Base-by-base conservation (phyloP, 2,888 invertebrate genomes). In the Eupithecia subumbrata region DNA sequence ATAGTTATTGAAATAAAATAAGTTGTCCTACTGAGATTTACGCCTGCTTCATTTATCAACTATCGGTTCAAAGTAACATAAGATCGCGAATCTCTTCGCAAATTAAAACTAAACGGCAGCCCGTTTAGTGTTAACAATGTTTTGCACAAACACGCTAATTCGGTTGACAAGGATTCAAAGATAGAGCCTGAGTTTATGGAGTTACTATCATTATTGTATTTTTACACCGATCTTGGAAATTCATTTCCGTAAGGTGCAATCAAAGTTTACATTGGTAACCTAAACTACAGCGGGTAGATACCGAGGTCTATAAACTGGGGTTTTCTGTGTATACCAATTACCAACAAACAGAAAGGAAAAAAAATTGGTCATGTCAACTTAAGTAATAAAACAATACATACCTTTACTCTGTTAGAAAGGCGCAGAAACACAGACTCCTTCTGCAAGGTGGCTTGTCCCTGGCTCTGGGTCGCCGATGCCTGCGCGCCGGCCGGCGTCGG, bases 351-450 rank as follows among this genome's bases (percentile, higher is more conserved):
- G 5, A 48, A 18, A 48, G 11, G 11, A 48, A 63, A 63, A 34
- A 18, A 34, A 34, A 18, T 7, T 64, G 14, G 1, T 7, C 5
- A 34, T 30, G 60, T 25, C 14, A 25, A 14, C 25, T 56, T 22
- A 11, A 22, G 22, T 22, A 1, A 25, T 9, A 60, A 60, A 25
- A 60, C 0, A 14, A 60, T 80, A 85, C 92, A 88, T 87, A 98
- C 98, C 96, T 98, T 99, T 75, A 99, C 98, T 87, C 99, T 96
- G 91, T 99, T 99, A 76, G 98, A 98, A 76, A 99, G 96, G 82
- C 99, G 96, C 87, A 99, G 96, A 89, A 99, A 98, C n/a, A 99
- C 98, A 12, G 98, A 98, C 91, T 99, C 99, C 84, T 98, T 98
- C 86, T 98, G 98, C 76, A 95, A 88, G 30, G 91, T 90, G 43